These are phyloP conservation scores for Phyto melanocephala DNA, from an alignment of 2,888 invertebrate species.

Conservation along the genomic window DNA sequence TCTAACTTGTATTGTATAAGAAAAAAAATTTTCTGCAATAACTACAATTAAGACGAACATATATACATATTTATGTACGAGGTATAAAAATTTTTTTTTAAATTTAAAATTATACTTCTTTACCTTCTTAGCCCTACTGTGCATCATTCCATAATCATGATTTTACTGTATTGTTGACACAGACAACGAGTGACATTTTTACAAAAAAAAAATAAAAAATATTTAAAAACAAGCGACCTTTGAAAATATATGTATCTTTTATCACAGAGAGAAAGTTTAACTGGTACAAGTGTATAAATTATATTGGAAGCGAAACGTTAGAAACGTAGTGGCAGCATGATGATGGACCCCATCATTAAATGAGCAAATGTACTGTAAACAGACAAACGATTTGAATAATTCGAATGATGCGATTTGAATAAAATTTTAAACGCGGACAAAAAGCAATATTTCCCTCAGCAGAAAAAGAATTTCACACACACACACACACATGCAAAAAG, in stretches of 20 bases:
- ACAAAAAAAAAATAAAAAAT: slow-evolving; percentile 28
- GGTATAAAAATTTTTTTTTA: too few relatives aligned
- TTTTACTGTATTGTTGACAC: slow-evolving; percentile 54
- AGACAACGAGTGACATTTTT: slow-evolving; percentile 59
- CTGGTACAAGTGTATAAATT: slow-evolving; percentile 37
- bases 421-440: slow-evolving; percentile 11
- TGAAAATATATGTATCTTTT: neutral
- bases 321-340: slow-evolving; percentile 1
- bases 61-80: too few relatives aligned
- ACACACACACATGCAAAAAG: neutral
- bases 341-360: slow-evolving; percentile 74
- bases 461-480: neutral
- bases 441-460: slow-evolving; percentile 27
- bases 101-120: neutral
- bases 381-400: slow-evolving; percentile 78
- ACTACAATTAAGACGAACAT: too few relatives aligned
- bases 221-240: slow-evolving; percentile 42
- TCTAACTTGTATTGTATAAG: too few relatives aligned
- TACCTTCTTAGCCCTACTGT: slow-evolving; percentile 29
- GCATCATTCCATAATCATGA: slow-evolving; percentile 16
- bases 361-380: slow-evolving; percentile 79
- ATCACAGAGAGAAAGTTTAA: slow-evolving; percentile 37
- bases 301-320: neutral
- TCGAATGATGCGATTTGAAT: slow-evolving; percentile 53
- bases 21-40: too few relatives aligned